A percentile compares a stretch with the other conserved stretches of the same genome.
phyloP scores from a whole-genome alignment of 2,113 vertebrate genomes.

The Pterocles orientalis region DNA sequence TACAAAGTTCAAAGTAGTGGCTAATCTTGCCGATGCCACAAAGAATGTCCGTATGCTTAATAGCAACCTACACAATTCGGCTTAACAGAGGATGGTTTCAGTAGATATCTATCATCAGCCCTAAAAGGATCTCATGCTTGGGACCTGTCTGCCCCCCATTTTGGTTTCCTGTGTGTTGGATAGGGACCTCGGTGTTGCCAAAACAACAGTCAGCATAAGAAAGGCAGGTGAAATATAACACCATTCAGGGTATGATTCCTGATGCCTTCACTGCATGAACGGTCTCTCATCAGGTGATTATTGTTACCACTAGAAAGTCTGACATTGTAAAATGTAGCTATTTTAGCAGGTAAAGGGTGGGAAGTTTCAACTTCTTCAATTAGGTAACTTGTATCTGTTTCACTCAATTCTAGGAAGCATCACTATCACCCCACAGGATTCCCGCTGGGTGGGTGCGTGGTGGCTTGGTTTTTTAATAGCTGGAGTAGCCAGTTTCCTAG shows the following conservation, averaged over 20 bases:
- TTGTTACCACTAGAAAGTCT: not conserved
- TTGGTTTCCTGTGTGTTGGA: not conserved
- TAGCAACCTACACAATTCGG: not conserved
- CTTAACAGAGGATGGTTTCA: not conserved
- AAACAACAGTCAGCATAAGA: not conserved
- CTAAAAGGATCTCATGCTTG: fast-evolving
- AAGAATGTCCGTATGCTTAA: not conserved
- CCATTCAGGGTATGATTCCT: not conserved
- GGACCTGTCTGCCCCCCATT: not conserved
- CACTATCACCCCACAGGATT: conserved; percentile 86
- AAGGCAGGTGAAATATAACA: not conserved
- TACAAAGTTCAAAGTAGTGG: not conserved
- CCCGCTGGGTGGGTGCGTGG: conserved; percentile 96
- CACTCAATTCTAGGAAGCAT: conserved; percentile 78
- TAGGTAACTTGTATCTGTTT: not conserved
- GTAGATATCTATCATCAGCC: not conserved
- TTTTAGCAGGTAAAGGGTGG: not conserved
- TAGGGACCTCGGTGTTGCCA: not conserved
- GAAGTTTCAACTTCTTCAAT: not conserved
- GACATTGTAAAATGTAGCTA: not conserved
- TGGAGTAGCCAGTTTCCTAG: conserved; percentile 71
- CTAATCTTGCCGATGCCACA: not conserved
- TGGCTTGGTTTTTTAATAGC: conserved; percentile 88
- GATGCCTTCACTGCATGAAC: not conserved
- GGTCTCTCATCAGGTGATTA: not conserved